Base-by-base conservation (phyloP, 1,140 invertebrate genomes). In the Papilio helenus region DNA sequence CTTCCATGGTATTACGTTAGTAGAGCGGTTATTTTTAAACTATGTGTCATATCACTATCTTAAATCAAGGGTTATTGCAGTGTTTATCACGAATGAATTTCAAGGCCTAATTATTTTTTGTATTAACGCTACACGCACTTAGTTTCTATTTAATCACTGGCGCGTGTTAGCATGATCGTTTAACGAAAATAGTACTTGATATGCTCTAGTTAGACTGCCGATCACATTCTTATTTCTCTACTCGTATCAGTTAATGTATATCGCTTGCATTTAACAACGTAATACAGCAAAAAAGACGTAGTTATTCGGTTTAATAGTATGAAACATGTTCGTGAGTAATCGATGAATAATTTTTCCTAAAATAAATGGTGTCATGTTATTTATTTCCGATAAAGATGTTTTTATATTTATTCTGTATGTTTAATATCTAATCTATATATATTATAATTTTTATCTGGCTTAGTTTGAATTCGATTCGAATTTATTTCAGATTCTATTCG, bases 141-240 rank as follows among this genome's bases (percentile, higher is more conserved):
- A 68, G 26, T 16, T 26, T 12, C 74, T 51, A 76, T 76, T 76
- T 29, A 76, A 76, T 58, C 51, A 58, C 46, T 76, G 51, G 23
- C 74, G 74, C 51, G 74, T 68, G 61, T 9, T 74, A 74, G 8
- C 26, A 61, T 26, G 20, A 76, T 76, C 74, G 39, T 76, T 55
- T 58, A 76, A 76, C 51, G 29, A 76, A 76, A 76, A 76, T 76
- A 76, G 74, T 76, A 55, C 23, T 39, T 39, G 49, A 55, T 51
- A 12, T 18, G 74, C 74, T 76, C 74, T 58, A 76, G 46, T 76
- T 76, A 58, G 29, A 20, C 9, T n/a, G 46, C 34, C 49, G 49
- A 76, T 58, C 51, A 51, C 74, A 76, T 58, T 58, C 49, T 44
- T 34, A 58, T 44, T 14, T 14, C 1, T 49, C 51, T n/a, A 72